Evolutionary conservation across 2,797 vertebrate genomes (phyloP), one percentile per base, ranked within the genome.

Genomic region (Aphelocoma californica): DNA sequence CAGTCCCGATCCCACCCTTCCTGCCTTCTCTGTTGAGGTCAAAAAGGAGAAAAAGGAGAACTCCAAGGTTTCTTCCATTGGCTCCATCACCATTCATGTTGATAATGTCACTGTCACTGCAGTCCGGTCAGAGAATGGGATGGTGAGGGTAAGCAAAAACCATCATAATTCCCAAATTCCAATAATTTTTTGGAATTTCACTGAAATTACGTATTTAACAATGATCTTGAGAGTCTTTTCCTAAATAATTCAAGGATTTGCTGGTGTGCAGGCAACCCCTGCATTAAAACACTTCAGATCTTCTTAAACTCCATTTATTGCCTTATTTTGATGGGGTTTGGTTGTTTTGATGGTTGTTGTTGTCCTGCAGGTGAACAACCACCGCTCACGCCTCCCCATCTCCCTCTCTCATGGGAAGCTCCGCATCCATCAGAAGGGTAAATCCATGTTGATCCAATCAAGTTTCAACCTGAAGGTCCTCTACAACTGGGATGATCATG

Each of bases 391-490:
- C 51, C 97, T 99, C 69, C 99, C 98, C 2, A 61, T 98, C 28
- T 72, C 72, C 17, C 87, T 99, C 7, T 95, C 87, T 3, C 36
- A 92, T 0, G 97, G 97, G 13, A 90, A 96, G 36, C 95, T 99
- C 60, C 96, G 6, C 1, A 86, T 99, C 12, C 80, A 74, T 38
- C 98, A 99, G 79, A 96, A 92, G 1, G 98, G 98, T 12, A 28
- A 8, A 4, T 93, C 10, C 7, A 85, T 96, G 2, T 16, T 98
- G 36, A 71, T 99, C 25, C 61, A 97, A 54, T 98, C 98, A 1
- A 66, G 98, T 93, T 99, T 99, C 34, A 96, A 96, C 12, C 95
- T 99, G 77, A 73, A 95, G 5, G 96, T 99, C 80, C 93, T 94
- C 36, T 99, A 98, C 0, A 91, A 99, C 91, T 99, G 98, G 98